Conservation (phyloP, 2,888 invertebrate genomes). For the Erebia epiphron region DNA sequence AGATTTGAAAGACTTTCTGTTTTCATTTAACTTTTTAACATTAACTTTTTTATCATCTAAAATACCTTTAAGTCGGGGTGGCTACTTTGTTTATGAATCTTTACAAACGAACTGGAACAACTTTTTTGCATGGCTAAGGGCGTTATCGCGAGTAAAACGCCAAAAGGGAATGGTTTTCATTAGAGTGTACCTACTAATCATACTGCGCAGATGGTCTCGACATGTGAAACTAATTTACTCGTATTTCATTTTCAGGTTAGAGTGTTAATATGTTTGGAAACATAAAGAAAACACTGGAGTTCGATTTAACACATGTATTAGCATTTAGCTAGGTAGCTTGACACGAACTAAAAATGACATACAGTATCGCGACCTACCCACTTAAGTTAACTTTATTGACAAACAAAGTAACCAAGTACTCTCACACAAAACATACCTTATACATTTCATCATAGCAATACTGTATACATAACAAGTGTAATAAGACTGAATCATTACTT, state of each 20-base stretch:
- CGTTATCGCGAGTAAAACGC: background rate
- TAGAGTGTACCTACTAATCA: constrained; percentile 8
- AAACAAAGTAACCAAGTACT: too few species aligned
- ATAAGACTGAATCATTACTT: background rate
- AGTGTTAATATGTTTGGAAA: too few species aligned
- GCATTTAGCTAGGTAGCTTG: too few species aligned
- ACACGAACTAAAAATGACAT: too few species aligned
- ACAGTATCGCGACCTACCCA: too few species aligned
- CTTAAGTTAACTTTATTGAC: too few species aligned
- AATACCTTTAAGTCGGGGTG: constrained; percentile 2
- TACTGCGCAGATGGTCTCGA: background rate
- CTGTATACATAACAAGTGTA: too few species aligned
- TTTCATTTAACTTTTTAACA: constrained; percentile 29
- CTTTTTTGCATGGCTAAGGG: background rate
- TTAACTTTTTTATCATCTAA: constrained; percentile 20
- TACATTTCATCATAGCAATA: too few species aligned
- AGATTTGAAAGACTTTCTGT: constrained; percentile 34
- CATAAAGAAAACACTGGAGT: too few species aligned
- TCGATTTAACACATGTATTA: too few species aligned
- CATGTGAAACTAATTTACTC: constrained; percentile 11
- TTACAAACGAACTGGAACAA: constrained; percentile 7
- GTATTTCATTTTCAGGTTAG: constrained; percentile 1
- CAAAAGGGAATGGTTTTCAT: constrained; percentile 5
- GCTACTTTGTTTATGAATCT: constrained; percentile 9
- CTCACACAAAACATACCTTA: too few species aligned